Percentiles rank a stretch among this genome's conserved stretches.
These are phyloP conservation scores for Chondrosia reniformis DNA, from an alignment of 37 sponge, comb jelly and placozoan species.

Conservation along the genomic window DNA sequence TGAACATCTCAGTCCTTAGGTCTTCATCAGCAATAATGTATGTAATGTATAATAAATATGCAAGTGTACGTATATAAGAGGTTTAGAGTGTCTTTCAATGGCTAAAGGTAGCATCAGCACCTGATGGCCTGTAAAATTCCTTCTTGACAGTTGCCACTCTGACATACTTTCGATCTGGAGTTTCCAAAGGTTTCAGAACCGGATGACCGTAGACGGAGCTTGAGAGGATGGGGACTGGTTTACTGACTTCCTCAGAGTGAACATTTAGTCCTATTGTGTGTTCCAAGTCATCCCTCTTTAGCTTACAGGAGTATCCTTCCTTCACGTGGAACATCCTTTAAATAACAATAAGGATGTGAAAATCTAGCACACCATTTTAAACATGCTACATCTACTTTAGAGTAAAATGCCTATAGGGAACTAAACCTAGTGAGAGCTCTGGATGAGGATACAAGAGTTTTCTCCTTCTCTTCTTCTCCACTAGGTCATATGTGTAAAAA, in stretches of 20 bases:
- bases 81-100: background rate
- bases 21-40: background rate
- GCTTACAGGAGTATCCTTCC: constrained; percentile 84
- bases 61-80: background rate
- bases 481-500: too few relatives aligned
- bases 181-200: constrained; percentile 46
- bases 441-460: too few relatives aligned
- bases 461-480: too few relatives aligned
- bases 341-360: too few relatives aligned
- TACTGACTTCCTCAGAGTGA: constrained; percentile 62
- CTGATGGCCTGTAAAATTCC: constrained; percentile 85
- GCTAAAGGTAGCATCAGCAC: constrained; percentile 7
- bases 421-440: too few relatives aligned
- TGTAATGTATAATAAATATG: background rate
- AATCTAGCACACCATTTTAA: too few relatives aligned
- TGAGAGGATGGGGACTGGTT: constrained; percentile 73
- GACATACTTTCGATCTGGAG: constrained; percentile 50
- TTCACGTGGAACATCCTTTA: constrained; percentile 57
- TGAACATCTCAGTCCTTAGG: too few relatives aligned
- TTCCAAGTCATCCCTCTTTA: constrained; percentile 84
- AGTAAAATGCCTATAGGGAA: too few relatives aligned
- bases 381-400: too few relatives aligned
- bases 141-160: constrained; percentile 80
- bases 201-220: constrained; percentile 86
- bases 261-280: constrained; percentile 80